Conservation (phyloP, 2,797 vertebrate species). For the Eremophila alpestris region DNA sequence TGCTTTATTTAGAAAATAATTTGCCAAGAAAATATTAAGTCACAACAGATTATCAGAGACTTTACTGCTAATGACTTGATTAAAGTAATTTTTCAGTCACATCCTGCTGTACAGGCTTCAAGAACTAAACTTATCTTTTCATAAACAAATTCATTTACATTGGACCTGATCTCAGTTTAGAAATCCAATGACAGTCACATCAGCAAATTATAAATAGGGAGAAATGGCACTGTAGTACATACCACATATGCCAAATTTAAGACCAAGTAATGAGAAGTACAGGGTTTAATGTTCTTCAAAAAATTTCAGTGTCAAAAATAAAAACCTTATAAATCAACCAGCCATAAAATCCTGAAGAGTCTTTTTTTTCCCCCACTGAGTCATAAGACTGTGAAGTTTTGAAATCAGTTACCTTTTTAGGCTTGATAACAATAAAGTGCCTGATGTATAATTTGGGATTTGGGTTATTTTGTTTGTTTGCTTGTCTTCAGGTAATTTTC, state of each 20-base stretch:
- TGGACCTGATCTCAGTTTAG: background rate
- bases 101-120: background rate
- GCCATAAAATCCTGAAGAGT: background rate
- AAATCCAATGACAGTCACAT: background rate
- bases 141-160: background rate
- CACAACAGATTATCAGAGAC: background rate
- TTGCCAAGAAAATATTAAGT: background rate
- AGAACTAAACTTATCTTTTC: background rate
- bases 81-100: background rate
- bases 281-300: background rate
- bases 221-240: background rate
- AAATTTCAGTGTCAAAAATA: background rate
- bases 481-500: background rate
- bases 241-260: background rate
- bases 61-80: background rate
- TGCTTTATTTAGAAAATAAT: background rate
- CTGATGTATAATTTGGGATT: background rate
- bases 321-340: background rate
- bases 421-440: background rate
- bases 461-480: background rate
- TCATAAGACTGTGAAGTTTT: background rate
- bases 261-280: background rate
- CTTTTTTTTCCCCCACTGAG: background rate
- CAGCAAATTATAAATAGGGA: background rate
- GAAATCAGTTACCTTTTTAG: background rate